Base-by-base conservation (phyloP, 2,113 vertebrate species). In the Oryzias melastigma region DNA sequence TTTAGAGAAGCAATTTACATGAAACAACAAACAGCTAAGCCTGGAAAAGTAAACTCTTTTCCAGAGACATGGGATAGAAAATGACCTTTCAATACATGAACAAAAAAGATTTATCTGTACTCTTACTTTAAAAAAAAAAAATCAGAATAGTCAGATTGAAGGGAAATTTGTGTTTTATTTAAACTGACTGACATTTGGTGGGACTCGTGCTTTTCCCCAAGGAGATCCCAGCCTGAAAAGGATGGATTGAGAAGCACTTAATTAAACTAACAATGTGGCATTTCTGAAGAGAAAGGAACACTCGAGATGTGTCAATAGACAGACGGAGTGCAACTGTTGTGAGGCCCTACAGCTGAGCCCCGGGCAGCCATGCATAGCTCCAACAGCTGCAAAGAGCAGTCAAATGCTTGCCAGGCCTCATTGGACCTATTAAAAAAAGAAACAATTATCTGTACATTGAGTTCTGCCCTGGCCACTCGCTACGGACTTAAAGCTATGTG, bases 271-370 rank as follows among this genome's bases (percentile, higher is more conserved):
- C 88, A 90, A 86, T 88, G 87, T 83, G 85, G 78, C 71, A 83
- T 89, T 91, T 91, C 87, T 87, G 82, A 75, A 83, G 84, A 86
- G 84, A 88, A 87, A 85, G 75, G 86, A 89, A 88, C 82, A 83
- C 80, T 90, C 90, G 87, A 84, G 88, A 87, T 84, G 83, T 89
- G 88, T 90, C 89, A 92, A 86, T 83, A 87, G 90, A 91, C 88
- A 85, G 87, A 72, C 68, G 73, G 66, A 69, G 85, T 87, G 83
- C 89, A 92, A 91, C 88, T 91, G 90, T 87, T 87, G 75, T 64
- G 82, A 78, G 83, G 45, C 80, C 77, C 78, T 77, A 22, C 74
- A 86, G 85, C 86, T 71, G 57, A 79, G 80, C 72, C 81, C 81
- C 17, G 14, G 64, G 15, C 80, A 78, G 82, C 85, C 73, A 76